These are phyloP conservation scores for Mimas tiliae DNA, from an alignment of 2,888 invertebrate species.

Conservation along the genomic window DNA sequence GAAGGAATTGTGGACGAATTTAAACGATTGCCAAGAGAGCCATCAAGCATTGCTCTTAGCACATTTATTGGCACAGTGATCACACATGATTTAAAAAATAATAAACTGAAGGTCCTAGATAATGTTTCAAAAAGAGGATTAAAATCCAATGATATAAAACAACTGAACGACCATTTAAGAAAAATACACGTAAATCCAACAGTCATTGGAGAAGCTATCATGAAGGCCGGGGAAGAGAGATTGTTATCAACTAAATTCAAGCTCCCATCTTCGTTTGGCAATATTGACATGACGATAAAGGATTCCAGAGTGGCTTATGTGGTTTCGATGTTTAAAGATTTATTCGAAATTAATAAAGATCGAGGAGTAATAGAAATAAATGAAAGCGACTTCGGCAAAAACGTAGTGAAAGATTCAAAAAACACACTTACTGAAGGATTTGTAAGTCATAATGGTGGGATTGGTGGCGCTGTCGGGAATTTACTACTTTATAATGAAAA, in stretches of 20 bases:
- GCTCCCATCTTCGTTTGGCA: constrained; percentile 28
- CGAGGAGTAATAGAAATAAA: constrained; percentile 14
- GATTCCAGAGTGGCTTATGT: constrained; percentile 25
- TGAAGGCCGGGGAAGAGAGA: constrained; percentile 23
- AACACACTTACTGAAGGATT: constrained; percentile 23
- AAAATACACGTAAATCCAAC: constrained; percentile 27
- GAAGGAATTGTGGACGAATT: constrained; percentile 22
- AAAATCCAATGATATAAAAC: constrained; percentile 19
- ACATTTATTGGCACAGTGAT: constrained; percentile 27
- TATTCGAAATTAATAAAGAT: constrained; percentile 16
- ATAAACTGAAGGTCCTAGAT: constrained; percentile 25
- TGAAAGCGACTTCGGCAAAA: constrained; percentile 17
- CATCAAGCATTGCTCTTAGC: constrained; percentile 26
- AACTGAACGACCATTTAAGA: constrained; percentile 23
- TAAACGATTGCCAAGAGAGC: constrained; percentile 21
- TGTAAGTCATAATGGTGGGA: constrained; percentile 26
- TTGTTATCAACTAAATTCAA: constrained; percentile 19
- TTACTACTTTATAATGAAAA: constrained; percentile 25
- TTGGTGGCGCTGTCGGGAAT: constrained; percentile 30
- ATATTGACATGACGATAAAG: constrained; percentile 29
- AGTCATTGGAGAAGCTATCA: constrained; percentile 20
- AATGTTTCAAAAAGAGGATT: constrained; percentile 22
- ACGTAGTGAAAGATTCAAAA: constrained; percentile 6
- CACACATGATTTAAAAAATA: constrained; percentile 26
- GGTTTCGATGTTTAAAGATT: constrained; percentile 16